Conservation (phyloP, 2,888 invertebrate species). For the Calameuta filiformis region DNA sequence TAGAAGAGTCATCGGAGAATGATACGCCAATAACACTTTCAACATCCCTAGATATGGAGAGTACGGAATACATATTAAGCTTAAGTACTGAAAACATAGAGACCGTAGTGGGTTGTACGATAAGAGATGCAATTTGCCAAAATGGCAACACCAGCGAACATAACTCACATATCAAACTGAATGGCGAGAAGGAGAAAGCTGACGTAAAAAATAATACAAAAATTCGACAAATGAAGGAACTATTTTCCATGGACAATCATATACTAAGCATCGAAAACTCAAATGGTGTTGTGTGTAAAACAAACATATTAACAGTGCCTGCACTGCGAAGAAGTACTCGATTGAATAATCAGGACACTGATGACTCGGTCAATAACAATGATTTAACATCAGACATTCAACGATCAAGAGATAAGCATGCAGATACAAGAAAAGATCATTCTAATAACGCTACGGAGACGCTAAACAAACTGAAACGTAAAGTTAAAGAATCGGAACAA, state of each 20-base stretch:
- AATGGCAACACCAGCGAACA: constrained; percentile 18
- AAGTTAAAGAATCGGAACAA: constrained; percentile 41
- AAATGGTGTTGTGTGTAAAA: neutral
- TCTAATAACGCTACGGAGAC: constrained; percentile 28
- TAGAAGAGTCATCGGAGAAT: constrained; percentile 46
- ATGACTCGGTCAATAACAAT: constrained; percentile 44
- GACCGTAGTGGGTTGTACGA: constrained; percentile 48
- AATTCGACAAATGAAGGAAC: constrained; percentile 27
- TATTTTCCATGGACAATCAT: constrained; percentile 22
- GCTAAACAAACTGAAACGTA: constrained; percentile 30
- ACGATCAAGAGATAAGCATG: constrained; percentile 1
- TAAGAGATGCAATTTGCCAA: constrained; percentile 30
- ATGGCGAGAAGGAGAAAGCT: constrained; percentile 20
- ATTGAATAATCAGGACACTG: constrained; percentile 55
- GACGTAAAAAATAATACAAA: constrained; percentile 13
- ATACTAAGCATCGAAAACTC: constrained; percentile 2
- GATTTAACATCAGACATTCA: constrained; percentile 7
- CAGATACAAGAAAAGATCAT: constrained; percentile 19
- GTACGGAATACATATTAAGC: constrained; percentile 54
- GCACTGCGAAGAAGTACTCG: constrained; percentile 56
- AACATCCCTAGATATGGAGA: constrained; percentile 53
- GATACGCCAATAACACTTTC: constrained; percentile 51
- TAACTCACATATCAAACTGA: neutral
- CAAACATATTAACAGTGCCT: constrained; percentile 23
- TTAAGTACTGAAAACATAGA: constrained; percentile 54